A percentile compares a stretch with the other conserved stretches of the same genome.
Conservation (phyloP, 2,888 invertebrate genomes). For the Cetonia aurata region DNA sequence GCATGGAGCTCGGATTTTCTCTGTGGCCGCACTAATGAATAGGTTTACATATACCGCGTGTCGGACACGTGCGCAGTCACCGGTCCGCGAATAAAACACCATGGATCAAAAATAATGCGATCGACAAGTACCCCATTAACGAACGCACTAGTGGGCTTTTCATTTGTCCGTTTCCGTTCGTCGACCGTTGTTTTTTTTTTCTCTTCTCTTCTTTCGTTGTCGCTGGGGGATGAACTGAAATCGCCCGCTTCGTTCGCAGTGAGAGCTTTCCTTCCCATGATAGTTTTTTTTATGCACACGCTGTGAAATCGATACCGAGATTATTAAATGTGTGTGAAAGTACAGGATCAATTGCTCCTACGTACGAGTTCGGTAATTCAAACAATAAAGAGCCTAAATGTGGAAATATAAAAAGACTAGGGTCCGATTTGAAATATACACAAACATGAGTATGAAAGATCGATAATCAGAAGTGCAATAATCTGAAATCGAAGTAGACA, state of each 20-base stretch:
- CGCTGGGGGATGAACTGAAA: constrained; percentile 27
- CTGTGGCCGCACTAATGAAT: constrained; percentile 68
- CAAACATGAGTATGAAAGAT: neutral
- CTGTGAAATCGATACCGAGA: constrained; percentile 37
- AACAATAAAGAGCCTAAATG: neutral
- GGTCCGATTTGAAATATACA: neutral
- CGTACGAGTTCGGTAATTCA: constrained; percentile 16
- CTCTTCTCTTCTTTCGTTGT: constrained; percentile 18
- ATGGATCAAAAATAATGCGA: constrained; percentile 65
- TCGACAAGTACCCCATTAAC: constrained; percentile 62
- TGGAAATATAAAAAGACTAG: neutral
- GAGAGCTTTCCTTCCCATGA: constrained; percentile 39
- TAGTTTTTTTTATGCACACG: constrained; percentile 37
- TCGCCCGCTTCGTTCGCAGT: constrained; percentile 3
- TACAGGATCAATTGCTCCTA: constrained; percentile 23
- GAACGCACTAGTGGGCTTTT: constrained; percentile 55
- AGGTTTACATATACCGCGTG: constrained; percentile 67
- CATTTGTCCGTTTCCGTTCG: constrained; percentile 55
- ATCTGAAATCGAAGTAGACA: too few species aligned
- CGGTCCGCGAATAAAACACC: constrained; percentile 62
- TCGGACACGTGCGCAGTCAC: constrained; percentile 64
- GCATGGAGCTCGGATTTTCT: constrained; percentile 60
- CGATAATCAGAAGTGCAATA: too few species aligned
- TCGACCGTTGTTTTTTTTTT: constrained; percentile 22
- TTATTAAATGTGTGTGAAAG: constrained; percentile 41